Evolutionary conservation across 2,888 invertebrate species (phyloP).

Genomic region (Cordilura impudica): DNA sequence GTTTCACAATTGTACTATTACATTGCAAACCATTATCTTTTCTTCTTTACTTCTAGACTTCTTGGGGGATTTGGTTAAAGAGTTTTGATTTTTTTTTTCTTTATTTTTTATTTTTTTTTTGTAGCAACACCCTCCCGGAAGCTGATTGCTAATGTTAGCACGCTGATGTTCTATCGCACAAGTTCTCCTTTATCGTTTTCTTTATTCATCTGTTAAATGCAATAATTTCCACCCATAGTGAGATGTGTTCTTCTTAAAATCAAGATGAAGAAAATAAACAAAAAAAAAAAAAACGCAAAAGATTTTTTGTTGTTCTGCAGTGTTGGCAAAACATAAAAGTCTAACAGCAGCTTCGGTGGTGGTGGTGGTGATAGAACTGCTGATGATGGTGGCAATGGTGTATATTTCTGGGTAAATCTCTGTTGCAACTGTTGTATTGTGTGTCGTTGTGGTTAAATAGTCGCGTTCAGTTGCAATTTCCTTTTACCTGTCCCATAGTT

Average conservation of each 20-base stretch:
- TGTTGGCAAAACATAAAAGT: background rate
- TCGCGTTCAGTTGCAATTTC: slow-evolving; percentile 37
- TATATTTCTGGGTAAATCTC: slow-evolving; percentile 48
- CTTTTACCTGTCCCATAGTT: slow-evolving; percentile 33
- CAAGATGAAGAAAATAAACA: no score
- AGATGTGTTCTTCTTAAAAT: background rate
- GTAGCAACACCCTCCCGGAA: slow-evolving; percentile 46
- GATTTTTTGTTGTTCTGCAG: background rate
- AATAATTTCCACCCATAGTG: background rate
- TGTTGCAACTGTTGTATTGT: slow-evolving; percentile 52
- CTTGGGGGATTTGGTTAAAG: background rate
- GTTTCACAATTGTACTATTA: slow-evolving; percentile 38
- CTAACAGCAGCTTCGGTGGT: background rate
- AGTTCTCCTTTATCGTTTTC: slow-evolving; percentile 1
- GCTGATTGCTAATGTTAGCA: slow-evolving; percentile 2
- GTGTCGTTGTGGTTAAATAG: slow-evolving; percentile 52
- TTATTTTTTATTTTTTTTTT: no score
- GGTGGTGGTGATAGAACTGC: slow-evolving; percentile 1
- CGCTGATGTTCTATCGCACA: background rate
- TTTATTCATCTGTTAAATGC: background rate
- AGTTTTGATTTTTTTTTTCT: background rate
- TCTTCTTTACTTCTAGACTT: background rate
- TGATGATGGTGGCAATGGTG: slow-evolving; percentile 25
- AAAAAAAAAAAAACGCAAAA: no score
- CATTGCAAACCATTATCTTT: background rate